Evolutionary conservation across 2,888 invertebrate genomes (phyloP), one percentile per base, ranked within the genome.

Genomic region (Andrena camellia): DNA sequence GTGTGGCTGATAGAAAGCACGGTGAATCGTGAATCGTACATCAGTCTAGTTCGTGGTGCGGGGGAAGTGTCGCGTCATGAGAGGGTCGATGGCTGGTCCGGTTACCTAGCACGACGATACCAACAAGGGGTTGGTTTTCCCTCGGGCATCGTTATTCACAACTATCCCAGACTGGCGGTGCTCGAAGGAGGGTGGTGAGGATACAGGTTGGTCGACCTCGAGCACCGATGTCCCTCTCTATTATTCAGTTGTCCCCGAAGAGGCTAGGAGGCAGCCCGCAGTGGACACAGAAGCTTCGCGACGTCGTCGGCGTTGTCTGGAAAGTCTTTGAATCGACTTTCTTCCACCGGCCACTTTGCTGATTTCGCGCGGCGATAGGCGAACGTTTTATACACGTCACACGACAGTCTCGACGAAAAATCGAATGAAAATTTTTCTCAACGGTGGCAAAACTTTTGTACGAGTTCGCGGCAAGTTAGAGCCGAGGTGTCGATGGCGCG

Each of bases 121-220:
- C 86, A 74, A 88, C 85, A 76, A 84, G 87, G 85, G 88, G 81
- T 83, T 80, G 80, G 42, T 70, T 78, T 57, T 90, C 90, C 90
- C 90, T 82, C 71, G 90, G 87, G 91, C 86, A 87, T 91, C 90
- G 91, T 91, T 91, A 91, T 88, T 91, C 90, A 90, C 90, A 88
- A 90, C 89, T 90, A 91, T 86, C 85, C 81, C 72, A 66, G 84
- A 83, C 86, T 77, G 68, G 74, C 76, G 77, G 63, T 29, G 71
- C 62, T 86, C 69, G 84, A 72, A 48, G 76, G 73, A 79, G 82
- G 84, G 69, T 76, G 26, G 71, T 68, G 81, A 80, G 88, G 84
- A 85, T 85, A 83, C 85, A 78, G 78, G 85, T 72, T 80, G 85
- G 73, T 48, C 69, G 75, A 81, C 80, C 88, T 76, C 81, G 78